Percentiles rank a stretch among this genome's conserved stretches.
phyloP scores from a whole-genome alignment of 2,888 invertebrate species.

The Lasioglossum calceatum region DNA sequence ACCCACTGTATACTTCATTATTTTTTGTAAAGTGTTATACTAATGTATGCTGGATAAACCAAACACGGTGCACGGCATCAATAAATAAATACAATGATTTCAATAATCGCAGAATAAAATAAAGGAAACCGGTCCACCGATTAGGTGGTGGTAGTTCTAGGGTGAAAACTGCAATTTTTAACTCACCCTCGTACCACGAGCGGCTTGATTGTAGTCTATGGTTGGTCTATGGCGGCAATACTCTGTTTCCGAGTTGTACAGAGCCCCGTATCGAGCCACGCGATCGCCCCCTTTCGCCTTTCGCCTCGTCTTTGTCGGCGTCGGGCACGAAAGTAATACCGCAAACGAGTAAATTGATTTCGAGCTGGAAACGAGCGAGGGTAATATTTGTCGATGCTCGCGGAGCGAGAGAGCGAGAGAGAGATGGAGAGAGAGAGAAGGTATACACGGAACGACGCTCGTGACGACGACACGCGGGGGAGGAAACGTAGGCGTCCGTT shows the following conservation, averaged over 20 bases:
- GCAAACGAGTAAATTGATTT: conserved; percentile 70
- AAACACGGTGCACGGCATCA: too few relatives aligned
- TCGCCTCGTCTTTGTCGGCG: conserved; percentile 34
- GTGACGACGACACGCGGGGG: conserved; percentile 45
- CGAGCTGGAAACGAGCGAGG: conserved; percentile 61
- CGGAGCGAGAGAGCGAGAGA: background rate
- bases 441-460: conserved; percentile 27
- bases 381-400: conserved; percentile 66
- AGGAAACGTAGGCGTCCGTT: conserved; percentile 62
- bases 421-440: background rate
- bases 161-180: too few relatives aligned
- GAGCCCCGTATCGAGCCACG: background rate
- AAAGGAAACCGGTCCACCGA: too few relatives aligned
- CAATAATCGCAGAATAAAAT: too few relatives aligned
- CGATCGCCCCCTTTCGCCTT: background rate
- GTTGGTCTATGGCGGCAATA: background rate
- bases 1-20: too few relatives aligned
- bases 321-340: conserved; percentile 64
- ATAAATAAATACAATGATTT: too few relatives aligned
- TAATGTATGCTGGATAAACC: too few relatives aligned
- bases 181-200: too few relatives aligned
- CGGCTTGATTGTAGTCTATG: background rate
- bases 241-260: background rate
- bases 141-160: too few relatives aligned
- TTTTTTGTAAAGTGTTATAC: too few relatives aligned